Evolutionary conservation across 2,113 vertebrate species (phyloP), one percentile per base, ranked within the genome.

Genomic region (Lamprologus tigripictilis): DNA sequence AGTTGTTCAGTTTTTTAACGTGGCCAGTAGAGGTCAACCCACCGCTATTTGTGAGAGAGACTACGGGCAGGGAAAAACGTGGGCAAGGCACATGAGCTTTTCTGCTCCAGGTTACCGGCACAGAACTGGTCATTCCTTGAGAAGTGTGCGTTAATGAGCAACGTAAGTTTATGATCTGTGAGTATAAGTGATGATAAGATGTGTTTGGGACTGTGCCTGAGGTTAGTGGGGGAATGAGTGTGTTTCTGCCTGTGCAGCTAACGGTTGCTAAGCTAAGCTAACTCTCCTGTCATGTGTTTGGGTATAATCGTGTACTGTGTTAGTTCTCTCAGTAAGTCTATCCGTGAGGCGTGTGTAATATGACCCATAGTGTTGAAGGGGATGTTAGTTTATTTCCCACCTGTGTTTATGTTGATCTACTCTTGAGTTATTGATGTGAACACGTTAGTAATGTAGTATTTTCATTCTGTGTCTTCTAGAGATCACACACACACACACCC

Each of bases 391-490:
- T 54, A 54, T 54, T 1, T 54, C 10, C 10, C 53, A 55, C n/a
- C 53, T 55, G 53, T 55, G 21, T 55, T 55, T 55, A 13, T 55
- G 53, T 2, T 55, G 21, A 55, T 55, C 0, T 55, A 55, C 0
- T 55, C 53, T 55, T 13, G 53, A 55, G 53, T 23, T 55, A 23
- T 55, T 54, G 53, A 12, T 55, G 53, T 55, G 53, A 55, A 55
- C 53, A 55, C 21, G 2, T 55, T 23, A 55, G 21, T 55, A 55
- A 55, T 54, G n/a, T 54, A 54, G 53, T 54, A 21, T 54, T 0
- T 3, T 54, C 53, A 7, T 21, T 54, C 53, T 54, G 10, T 54
- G 0, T 0, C n/a, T 54, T 54, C 2, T 11, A 12, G n/a, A 21
- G 19, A 23, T 1, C 53, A 21, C 53, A 23, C 53, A 54, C 21